Conservation (phyloP, 2,888 invertebrate genomes). For the Phaonia tiefii region DNA sequence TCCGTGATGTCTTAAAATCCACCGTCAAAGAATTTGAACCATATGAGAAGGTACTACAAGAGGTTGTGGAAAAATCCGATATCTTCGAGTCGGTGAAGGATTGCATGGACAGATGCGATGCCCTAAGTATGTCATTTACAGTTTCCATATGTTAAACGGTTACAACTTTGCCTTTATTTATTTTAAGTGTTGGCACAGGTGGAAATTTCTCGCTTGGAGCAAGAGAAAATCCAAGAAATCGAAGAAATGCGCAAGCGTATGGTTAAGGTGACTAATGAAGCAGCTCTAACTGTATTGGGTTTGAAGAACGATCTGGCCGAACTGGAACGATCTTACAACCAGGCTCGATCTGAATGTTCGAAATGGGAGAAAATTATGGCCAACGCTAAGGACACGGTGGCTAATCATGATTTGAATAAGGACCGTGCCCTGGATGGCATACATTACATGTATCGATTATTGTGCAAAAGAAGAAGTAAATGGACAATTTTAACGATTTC, state of each 20-base stretch:
- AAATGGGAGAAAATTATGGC: slow-evolving; percentile 78
- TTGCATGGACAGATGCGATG: slow-evolving; percentile 79
- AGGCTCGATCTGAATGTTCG: slow-evolving; percentile 73
- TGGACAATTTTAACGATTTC: slow-evolving; percentile 1
- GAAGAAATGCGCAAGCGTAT: slow-evolving; percentile 78
- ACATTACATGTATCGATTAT: slow-evolving; percentile 74
- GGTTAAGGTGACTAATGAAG: slow-evolving; percentile 78
- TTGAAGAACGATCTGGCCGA: slow-evolving; percentile 78
- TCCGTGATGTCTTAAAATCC: slow-evolving; percentile 72
- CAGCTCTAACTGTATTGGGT: slow-evolving; percentile 76
- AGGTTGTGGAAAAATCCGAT: slow-evolving; percentile 75
- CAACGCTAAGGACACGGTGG: slow-evolving; percentile 74
- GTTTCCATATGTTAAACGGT: neutral
- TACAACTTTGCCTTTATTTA: neutral
- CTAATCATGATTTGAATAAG: slow-evolving; percentile 73
- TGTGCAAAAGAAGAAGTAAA: slow-evolving; percentile 76
- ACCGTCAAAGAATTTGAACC: slow-evolving; percentile 76
- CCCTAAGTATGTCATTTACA: slow-evolving; percentile 74
- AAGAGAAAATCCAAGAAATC: slow-evolving; percentile 75
- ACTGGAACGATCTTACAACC: slow-evolving; percentile 77
- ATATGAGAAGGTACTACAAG: slow-evolving; percentile 77
- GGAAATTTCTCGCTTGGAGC: slow-evolving; percentile 76
- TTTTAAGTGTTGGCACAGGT: slow-evolving; percentile 78
- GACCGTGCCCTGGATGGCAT: slow-evolving; percentile 77
- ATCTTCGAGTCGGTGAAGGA: slow-evolving; percentile 77